These are phyloP conservation scores for Hipposideros larvatus DNA, from an alignment of 2,797 vertebrate genomes.

Conservation along the genomic window DNA sequence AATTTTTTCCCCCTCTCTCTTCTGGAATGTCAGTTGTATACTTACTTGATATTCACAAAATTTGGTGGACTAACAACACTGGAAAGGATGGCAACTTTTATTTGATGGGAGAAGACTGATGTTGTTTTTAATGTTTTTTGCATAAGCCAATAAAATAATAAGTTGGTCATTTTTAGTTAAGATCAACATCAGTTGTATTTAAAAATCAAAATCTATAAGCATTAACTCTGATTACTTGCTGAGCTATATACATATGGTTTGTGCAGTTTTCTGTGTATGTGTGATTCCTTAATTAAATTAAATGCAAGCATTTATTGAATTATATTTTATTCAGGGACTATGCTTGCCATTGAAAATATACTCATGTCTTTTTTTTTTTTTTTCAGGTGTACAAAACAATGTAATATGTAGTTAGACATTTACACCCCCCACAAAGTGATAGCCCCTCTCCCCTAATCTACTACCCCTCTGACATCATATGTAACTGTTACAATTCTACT, in stretches of 20 bases:
- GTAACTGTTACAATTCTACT: background rate
- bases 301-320: conserved; percentile 5
- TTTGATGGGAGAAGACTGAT: background rate
- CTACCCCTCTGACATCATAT: too few relatives aligned
- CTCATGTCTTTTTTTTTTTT: background rate
- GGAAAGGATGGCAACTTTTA: background rate
- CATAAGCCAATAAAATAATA: conserved; percentile 6
- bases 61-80: conserved; percentile 25
- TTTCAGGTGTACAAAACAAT: too few relatives aligned
- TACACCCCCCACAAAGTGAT: too few relatives aligned
- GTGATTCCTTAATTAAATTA: background rate
- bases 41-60: background rate
- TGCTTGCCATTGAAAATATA: conserved; percentile 20
- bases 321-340: conserved; percentile 36
- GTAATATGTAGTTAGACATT: too few relatives aligned
- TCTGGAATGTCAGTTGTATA: background rate
- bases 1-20: conserved; percentile 45
- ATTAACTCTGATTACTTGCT: conserved; percentile 26
- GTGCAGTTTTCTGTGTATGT: background rate
- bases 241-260: background rate
- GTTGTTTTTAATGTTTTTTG: background rate
- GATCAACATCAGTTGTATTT: conserved; percentile 39
- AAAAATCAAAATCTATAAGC: conserved; percentile 27
- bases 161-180: conserved; percentile 10
- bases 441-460: too few relatives aligned